Percentiles rank a stretch among this genome's conserved stretches.
phyloP scores from a whole-genome alignment of 2,113 vertebrate genomes.

The Lepus americanus region DNA sequence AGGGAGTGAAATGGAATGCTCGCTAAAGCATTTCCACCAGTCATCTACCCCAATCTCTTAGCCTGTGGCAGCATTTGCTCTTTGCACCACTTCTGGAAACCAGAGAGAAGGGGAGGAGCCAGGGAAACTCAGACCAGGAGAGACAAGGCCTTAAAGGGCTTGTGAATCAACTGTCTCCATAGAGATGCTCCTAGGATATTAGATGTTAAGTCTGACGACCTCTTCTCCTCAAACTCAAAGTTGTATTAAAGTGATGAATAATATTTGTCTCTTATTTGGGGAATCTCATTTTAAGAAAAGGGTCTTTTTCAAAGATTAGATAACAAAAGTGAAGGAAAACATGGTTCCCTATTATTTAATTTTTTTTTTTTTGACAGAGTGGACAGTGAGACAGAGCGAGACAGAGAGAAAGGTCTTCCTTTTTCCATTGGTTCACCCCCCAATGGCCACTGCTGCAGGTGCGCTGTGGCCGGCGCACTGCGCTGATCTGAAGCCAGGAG shows the following conservation, averaged over 20 bases:
- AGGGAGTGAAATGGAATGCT: background rate
- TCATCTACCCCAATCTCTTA: too few species aligned
- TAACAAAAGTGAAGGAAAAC: background rate
- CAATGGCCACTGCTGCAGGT: too few species aligned
- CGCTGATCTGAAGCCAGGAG: too few species aligned
- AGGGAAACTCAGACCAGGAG: background rate
- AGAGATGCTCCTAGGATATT: background rate
- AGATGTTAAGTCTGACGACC: background rate
- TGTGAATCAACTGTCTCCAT: background rate
- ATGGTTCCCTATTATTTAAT: background rate
- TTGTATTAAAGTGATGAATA: background rate
- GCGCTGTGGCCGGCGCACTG: too few species aligned
- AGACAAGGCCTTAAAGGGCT: background rate
- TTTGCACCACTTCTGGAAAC: background rate
- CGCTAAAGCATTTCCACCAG: background rate
- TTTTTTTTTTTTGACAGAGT: too few species aligned
- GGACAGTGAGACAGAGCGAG: too few species aligned
- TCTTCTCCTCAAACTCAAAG: background rate
- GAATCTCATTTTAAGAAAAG: slow-evolving; percentile 26
- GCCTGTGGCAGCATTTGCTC: background rate
- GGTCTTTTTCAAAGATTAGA: background rate
- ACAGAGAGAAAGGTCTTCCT: too few species aligned
- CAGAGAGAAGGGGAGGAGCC: background rate
- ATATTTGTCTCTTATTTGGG: background rate
- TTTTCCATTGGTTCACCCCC: too few species aligned